A percentile compares a stretch with the other conserved stretches of the same genome.
Conservation (phyloP, 2,888 invertebrate species). For the Caenorhabditis macrosperma region DNA sequence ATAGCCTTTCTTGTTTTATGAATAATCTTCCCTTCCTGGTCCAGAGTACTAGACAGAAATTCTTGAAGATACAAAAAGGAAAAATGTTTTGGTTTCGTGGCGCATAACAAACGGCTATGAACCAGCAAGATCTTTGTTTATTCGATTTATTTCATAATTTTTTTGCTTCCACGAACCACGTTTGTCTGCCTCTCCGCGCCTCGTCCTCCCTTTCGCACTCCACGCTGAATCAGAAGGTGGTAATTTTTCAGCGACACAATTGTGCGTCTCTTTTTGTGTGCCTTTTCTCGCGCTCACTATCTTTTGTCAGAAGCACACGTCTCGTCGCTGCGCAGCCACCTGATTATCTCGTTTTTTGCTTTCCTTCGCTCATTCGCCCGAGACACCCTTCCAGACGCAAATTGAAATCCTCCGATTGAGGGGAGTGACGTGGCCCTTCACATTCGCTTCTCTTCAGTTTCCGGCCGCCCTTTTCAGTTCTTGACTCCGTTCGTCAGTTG, state of each 20-base stretch:
- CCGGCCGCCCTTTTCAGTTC: too few species aligned
- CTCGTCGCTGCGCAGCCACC: background rate
- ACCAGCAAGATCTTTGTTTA: background rate
- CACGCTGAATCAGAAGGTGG: conserved; percentile 4
- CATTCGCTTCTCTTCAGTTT: too few species aligned
- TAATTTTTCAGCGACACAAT: background rate
- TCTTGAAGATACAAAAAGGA: too few species aligned
- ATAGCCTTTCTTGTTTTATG: too few species aligned
- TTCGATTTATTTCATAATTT: background rate
- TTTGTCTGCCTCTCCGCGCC: background rate
- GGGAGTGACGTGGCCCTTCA: too few species aligned
- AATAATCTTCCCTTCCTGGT: too few species aligned
- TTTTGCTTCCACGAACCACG: background rate
- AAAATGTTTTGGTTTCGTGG: too few species aligned
- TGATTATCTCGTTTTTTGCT: background rate
- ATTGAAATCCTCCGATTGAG: background rate
- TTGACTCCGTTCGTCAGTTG: background rate
- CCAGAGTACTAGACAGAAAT: too few species aligned
- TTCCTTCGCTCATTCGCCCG: background rate
- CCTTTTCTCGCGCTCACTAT: too few species aligned
- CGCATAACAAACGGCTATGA: background rate
- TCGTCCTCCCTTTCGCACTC: background rate
- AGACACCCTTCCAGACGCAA: background rate
- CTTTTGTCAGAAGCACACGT: background rate
- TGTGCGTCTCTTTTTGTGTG: background rate